Base-by-base conservation (phyloP, 2,888 invertebrate genomes). In the Asteroscopus sphinx region DNA sequence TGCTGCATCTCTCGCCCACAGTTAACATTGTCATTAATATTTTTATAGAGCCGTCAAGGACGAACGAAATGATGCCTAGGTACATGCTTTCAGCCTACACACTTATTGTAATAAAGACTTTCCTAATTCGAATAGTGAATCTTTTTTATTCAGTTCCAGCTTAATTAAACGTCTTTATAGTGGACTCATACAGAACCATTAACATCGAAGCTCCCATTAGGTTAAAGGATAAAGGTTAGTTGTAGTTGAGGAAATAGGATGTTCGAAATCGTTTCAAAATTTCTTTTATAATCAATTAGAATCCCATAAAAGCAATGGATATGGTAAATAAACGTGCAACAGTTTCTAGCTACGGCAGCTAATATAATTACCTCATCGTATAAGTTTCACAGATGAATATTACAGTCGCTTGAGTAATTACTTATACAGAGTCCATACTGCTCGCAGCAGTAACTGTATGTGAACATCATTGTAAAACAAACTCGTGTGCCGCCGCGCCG, bases 401-500 rank as follows among this genome's bases (percentile, higher is more conserved):
- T 58, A 58, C 62, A 54, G 63, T 44, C 64, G 51, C 41, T 46
- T 68, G 49, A 58, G 71, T 76, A 74, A 88, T 89, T 88, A 86
- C 81, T 82, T 81, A 85, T 76, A 83, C 84, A 84, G 77, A 65
- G 77, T 73, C 68, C 77, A 78, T 80, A 83, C 60, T 62, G 76
- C 57, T 62, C 62, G 57, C 80, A 79, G 59, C 66, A 67, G 76
- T 68, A 72, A 74, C 73, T 67, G 78, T 84, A 82, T 87, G 86
- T 86, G 87, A 85, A 86, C 84, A 85, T 85, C 87, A 87, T 89
- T 82, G 86, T 85, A 83, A 86, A 87, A 85, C 83, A 82, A 81
- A 83, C 82, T 82, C 85, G 88, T 85, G 89, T 80, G 85, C 81
- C 51, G 62, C 52, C 51, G 62, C 52, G 46, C 76, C 66, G 67